A percentile compares a stretch with the other conserved stretches of the same genome.
These are phyloP conservation scores for Rhizoglyphus robini DNA, from an alignment of 1,140 invertebrate species.

Conservation along the genomic window DNA sequence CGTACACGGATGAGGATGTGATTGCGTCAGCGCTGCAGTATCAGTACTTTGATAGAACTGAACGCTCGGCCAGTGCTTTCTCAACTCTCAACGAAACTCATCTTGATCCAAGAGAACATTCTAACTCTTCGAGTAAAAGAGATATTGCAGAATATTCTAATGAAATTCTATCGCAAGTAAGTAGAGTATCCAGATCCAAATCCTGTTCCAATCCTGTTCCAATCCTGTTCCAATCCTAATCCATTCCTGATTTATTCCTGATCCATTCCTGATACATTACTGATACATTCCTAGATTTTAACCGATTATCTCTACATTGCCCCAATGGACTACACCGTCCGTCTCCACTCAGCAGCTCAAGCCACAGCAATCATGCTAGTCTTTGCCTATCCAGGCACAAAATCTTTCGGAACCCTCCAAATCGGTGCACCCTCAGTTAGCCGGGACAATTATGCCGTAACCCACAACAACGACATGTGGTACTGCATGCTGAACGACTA, in stretches of 20 bases:
- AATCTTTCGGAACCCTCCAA: slow-evolving; percentile 20
- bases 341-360: not conserved
- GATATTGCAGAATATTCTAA: too few species aligned
- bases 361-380: not conserved
- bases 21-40: slow-evolving; percentile 19
- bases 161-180: too few species aligned
- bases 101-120: not conserved
- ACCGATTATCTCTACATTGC: slow-evolving; percentile 20
- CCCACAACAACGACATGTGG: slow-evolving; percentile 21
- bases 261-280: too few species aligned
- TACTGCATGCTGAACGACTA: slow-evolving; percentile 17
- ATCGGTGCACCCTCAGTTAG: not conserved
- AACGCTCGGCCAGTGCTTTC: not conserved
- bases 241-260: too few species aligned
- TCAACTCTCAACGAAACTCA: not conserved
- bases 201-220: too few species aligned
- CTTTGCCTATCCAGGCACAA: slow-evolving; percentile 17
- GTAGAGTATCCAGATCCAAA: too few species aligned
- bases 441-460: slow-evolving; percentile 17
- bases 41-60: slow-evolving; percentile 21
- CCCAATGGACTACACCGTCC: slow-evolving; percentile 4
- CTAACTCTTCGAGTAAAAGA: too few species aligned
- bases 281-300: too few species aligned
- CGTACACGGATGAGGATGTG: slow-evolving; percentile 20
- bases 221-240: too few species aligned